Conservation (phyloP, 2,113 vertebrate genomes). For the Proteles cristata region DNA sequence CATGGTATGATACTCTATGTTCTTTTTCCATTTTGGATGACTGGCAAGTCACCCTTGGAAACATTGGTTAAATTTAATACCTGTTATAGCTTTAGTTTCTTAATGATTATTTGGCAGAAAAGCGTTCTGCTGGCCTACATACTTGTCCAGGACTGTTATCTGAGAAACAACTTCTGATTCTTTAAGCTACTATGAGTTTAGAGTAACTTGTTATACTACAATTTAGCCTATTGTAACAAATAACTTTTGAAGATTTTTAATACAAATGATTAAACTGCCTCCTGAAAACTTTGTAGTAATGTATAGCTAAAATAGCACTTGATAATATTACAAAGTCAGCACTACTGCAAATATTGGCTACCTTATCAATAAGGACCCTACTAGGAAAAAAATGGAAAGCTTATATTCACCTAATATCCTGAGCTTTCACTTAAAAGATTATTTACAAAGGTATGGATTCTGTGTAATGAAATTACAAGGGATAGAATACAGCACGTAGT, state of each 20-base stretch:
- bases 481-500: background rate
- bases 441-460: background rate
- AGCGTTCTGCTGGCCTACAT: background rate
- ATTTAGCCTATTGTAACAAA: background rate
- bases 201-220: background rate
- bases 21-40: background rate
- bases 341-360: background rate
- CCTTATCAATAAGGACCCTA: background rate
- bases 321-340: background rate
- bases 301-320: background rate
- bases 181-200: background rate
- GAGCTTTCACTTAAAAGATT: background rate
- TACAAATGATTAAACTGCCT: background rate
- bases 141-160: background rate
- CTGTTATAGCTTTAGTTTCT: background rate
- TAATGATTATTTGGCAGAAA: background rate
- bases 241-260: background rate
- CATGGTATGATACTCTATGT: background rate
- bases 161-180: background rate
- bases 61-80: background rate
- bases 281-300: background rate
- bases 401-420: background rate
- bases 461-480: background rate
- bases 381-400: background rate
- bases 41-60: background rate